Base-by-base conservation (phyloP, 1,140 invertebrate genomes). In the Hyles euphorbiae region DNA sequence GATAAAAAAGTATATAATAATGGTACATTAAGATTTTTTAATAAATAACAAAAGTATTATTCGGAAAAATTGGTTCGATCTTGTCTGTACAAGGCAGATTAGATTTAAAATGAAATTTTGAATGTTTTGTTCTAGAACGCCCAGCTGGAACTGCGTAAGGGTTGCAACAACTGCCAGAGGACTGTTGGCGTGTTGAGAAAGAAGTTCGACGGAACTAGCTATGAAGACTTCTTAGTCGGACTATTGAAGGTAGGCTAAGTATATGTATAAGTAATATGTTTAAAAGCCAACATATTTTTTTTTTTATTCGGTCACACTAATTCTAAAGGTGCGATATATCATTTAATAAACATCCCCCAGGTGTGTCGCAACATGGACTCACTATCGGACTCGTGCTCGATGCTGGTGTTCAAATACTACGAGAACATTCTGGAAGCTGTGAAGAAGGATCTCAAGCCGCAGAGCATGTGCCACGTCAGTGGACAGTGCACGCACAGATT, bases 361-460 rank as follows among this genome's bases (percentile, higher is more conserved):
- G 68, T 91, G 11, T 97, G 96, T 76, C 91, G 93, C 43, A 79
- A 91, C 34, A 77, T 95, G 54, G 91, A 92, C 34, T 94, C 92
- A 12, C 93, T 94, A 12, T 95, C 94, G 0, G 96, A 97, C 85
- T 93, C 92, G 36, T 97, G 96, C 70, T 91, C 93, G 43, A 93
- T 93, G 61, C 89, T 94, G 36, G 89, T 96, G 33, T 86, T 95
- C 34, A 92, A 90, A 7, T 91, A 97, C 74, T 95, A 95, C 74
- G 91, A 94, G 59, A 88, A 91, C 8, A 93, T 97, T 46, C 92
- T 94, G 61, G 73, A 83, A 0, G 90, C 91, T 36, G 56, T 95
- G 5, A 82, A 92, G 64, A 84, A 91, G 32, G 91, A 94, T 65
- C 90, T 97, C 22, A 91, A 91, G 34, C 75, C 93, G 0, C 73